Evolutionary conservation across 2,888 invertebrate genomes (phyloP).

Genomic region (Ophion ventricosus): DNA sequence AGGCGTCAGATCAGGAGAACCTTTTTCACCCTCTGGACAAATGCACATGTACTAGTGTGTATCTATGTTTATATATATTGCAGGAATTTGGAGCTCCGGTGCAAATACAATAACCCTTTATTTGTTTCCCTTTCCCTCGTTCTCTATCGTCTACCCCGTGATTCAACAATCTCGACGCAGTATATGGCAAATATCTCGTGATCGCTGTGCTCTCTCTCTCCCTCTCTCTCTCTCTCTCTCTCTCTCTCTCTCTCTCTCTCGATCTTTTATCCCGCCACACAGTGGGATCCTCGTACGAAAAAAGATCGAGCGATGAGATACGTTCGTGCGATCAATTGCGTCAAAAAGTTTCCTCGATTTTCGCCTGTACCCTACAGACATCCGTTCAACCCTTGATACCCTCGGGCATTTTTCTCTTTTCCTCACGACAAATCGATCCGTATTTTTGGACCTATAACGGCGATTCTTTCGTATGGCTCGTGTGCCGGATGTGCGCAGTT

Average conservation of each 20-base stretch:
- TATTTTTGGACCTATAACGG: slow-evolving; percentile 15
- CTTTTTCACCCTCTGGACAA: slow-evolving; percentile 36
- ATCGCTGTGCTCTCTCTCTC: slow-evolving; percentile 70
- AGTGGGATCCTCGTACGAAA: slow-evolving; percentile 2
- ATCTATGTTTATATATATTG: slow-evolving; percentile 59
- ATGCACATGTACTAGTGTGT: neutral
- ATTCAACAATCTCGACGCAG: slow-evolving; percentile 82
- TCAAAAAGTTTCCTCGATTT: slow-evolving; percentile 37
- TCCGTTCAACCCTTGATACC: neutral
- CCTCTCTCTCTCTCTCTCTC: too few relatives aligned
- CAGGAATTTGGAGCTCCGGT: slow-evolving; percentile 74
- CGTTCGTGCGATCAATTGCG: slow-evolving; percentile 32
- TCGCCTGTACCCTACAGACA: slow-evolving; percentile 21
- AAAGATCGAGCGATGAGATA: slow-evolving; percentile 17
- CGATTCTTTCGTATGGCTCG: neutral
- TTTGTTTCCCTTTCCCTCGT: slow-evolving; percentile 78
- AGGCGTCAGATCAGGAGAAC: slow-evolving; percentile 48
- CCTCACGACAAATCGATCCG: slow-evolving; percentile 34
- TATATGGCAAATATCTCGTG: slow-evolving; percentile 76
- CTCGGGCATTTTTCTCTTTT: slow-evolving; percentile 42
- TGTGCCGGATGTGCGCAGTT: neutral
- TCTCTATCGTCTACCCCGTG: slow-evolving; percentile 69
- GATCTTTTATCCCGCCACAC: slow-evolving; percentile 4
- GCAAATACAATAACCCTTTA: slow-evolving; percentile 84
- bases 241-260: too few relatives aligned